Evolutionary conservation across 2,888 invertebrate species (phyloP).

Genomic region (Ormyrus rosae): DNA sequence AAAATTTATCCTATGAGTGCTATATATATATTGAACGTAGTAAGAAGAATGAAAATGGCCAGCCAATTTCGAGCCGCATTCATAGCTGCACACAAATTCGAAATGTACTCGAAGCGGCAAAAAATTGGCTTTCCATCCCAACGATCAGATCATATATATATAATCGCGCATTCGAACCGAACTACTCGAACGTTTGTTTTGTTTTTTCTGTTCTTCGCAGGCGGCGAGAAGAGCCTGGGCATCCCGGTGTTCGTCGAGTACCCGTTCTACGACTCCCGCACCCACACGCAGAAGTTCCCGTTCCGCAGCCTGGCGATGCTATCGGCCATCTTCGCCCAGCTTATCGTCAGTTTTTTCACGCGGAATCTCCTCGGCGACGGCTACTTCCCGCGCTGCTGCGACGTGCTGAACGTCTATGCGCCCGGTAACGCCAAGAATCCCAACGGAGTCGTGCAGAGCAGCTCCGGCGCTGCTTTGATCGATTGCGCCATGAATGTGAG

Average conservation of each 20-base stretch:
- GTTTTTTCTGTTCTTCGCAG: slow-evolving; percentile 65
- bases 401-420: slow-evolving; percentile 71
- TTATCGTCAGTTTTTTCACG: slow-evolving; percentile 76
- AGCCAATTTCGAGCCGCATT: too few species aligned
- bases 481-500: slow-evolving; percentile 71
- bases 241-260: slow-evolving; percentile 79
- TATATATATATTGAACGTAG: too few species aligned
- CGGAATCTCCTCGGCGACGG: slow-evolving; percentile 71
- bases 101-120: too few species aligned
- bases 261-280: slow-evolving; percentile 76
- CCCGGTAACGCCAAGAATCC: slow-evolving; percentile 70
- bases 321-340: slow-evolving; percentile 77
- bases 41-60: too few species aligned
- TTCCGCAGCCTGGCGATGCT: slow-evolving; percentile 82
- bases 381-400: slow-evolving; percentile 72
- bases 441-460: slow-evolving; percentile 71
- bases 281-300: slow-evolving; percentile 80
- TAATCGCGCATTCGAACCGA: too few species aligned
- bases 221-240: slow-evolving; percentile 79
- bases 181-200: too few species aligned
- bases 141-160: too few species aligned
- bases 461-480: slow-evolving; percentile 72
- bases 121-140: too few species aligned
- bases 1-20: too few species aligned
- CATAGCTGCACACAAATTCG: too few species aligned